Evolutionary conservation across 2,797 vertebrate species (phyloP).

Genomic region (Anguilla megastoma): DNA sequence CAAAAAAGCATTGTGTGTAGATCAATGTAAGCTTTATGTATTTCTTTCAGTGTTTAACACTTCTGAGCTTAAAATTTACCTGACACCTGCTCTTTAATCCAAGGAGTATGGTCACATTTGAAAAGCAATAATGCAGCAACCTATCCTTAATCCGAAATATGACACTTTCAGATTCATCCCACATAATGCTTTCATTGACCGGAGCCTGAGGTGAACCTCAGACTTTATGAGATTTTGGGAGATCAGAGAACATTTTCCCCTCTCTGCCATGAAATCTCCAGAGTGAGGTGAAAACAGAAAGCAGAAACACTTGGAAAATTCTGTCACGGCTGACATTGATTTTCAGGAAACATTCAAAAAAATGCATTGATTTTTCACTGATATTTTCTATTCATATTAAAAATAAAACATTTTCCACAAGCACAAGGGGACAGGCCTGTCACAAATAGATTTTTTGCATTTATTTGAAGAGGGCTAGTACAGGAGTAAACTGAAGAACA

Average conservation of each 20-base stretch:
- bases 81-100: neutral
- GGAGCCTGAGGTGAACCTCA: neutral
- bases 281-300: conserved; percentile 5
- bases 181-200: conserved; percentile 10
- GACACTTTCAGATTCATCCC: conserved; percentile 12
- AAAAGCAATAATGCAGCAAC: neutral
- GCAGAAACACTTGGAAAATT: neutral
- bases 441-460: too few species aligned
- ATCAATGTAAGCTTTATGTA: too few species aligned
- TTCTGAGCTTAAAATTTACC: neutral
- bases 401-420: neutral
- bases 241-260: neutral
- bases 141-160: neutral
- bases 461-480: too few species aligned
- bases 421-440: neutral
- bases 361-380: neutral
- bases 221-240: neutral
- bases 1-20: too few species aligned
- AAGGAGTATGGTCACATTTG: neutral
- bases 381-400: neutral
- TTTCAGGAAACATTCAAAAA: neutral
- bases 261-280: neutral
- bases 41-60: too few species aligned
- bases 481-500: too few species aligned
- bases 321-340: neutral